Conservation (phyloP, 2,113 vertebrate species). For the Sula dactylatra region DNA sequence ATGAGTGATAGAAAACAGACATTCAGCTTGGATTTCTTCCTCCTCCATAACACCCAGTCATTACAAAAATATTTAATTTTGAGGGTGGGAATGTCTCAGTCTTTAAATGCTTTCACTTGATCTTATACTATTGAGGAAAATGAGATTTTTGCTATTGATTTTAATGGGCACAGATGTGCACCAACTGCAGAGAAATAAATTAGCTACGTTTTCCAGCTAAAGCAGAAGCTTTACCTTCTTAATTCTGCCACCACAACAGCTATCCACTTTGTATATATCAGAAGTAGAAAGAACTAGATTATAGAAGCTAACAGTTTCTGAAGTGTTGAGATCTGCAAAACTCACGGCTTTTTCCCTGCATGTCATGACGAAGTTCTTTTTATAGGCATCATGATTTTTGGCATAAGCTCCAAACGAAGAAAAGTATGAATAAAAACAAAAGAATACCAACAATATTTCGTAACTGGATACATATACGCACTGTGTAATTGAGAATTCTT, state of each 20-base stretch:
- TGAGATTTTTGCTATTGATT: background rate
- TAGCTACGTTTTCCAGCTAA: background rate
- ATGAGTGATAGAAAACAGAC: background rate
- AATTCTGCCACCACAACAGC: background rate
- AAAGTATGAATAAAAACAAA: background rate
- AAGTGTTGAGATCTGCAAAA: background rate
- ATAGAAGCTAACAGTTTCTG: background rate
- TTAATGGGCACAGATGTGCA: background rate
- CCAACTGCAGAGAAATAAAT: background rate
- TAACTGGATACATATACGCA: background rate
- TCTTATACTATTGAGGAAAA: background rate
- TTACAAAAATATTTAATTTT: background rate
- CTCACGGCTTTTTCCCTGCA: background rate
- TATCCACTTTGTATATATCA: background rate
- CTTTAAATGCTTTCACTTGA: background rate
- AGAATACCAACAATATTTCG: background rate
- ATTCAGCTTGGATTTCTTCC: background rate
- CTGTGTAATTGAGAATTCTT: background rate
- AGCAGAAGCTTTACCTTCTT: background rate
- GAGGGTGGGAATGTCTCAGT: background rate
- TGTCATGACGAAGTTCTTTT: background rate
- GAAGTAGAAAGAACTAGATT: background rate
- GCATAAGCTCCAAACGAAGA: background rate
- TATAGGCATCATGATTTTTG: background rate
- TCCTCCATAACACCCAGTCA: background rate